Percentiles rank a stretch among this genome's conserved stretches.
Evolutionary conservation across 2,113 vertebrate species (phyloP).

Genomic region (Proteles cristata): DNA sequence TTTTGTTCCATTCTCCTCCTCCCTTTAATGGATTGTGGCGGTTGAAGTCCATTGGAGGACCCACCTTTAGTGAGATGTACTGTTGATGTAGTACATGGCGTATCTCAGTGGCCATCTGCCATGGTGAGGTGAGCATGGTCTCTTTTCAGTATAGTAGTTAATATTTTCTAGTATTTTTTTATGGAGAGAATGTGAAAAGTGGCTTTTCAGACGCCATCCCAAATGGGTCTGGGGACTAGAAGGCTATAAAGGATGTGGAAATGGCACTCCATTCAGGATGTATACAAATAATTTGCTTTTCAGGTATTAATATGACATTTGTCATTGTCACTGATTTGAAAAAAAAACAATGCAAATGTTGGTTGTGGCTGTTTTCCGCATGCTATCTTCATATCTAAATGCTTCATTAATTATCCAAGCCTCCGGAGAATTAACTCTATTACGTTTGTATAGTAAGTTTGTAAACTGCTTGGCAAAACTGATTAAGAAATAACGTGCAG

Average conservation of each 20-base stretch:
- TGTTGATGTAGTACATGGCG: slow-evolving; percentile 17
- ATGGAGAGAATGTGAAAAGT: slow-evolving; percentile 66
- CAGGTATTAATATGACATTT: slow-evolving; percentile 83
- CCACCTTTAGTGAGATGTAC: slow-evolving; percentile 64
- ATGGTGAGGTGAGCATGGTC: slow-evolving; percentile 35
- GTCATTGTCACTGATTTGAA: slow-evolving; percentile 83
- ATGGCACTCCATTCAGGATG: slow-evolving; percentile 80
- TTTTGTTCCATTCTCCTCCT: slow-evolving; percentile 54
- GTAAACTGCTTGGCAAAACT: slow-evolving; percentile 76
- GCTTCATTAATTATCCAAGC: slow-evolving; percentile 78
- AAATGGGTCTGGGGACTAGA: slow-evolving; percentile 67
- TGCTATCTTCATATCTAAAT: slow-evolving; percentile 81
- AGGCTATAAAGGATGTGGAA: slow-evolving; percentile 68
- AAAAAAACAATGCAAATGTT: slow-evolving; percentile 79
- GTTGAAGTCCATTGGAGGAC: slow-evolving; percentile 60
- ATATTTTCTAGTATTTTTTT: slow-evolving; percentile 77
- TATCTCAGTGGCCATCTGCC: slow-evolving; percentile 71
- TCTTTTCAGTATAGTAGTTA: slow-evolving; percentile 70
- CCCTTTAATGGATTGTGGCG: slow-evolving; percentile 62
- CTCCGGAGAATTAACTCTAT: slow-evolving; percentile 79
- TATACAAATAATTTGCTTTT: slow-evolving; percentile 83
- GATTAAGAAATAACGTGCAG: slow-evolving; percentile 67
- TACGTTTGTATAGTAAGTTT: slow-evolving; percentile 77
- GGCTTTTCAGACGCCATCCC: slow-evolving; percentile 75
- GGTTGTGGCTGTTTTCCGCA: slow-evolving; percentile 80